Evolutionary conservation across 2,113 vertebrate genomes (phyloP), one percentile per base, ranked within the genome.

Genomic region (Phyllostomus hastatus): DNA sequence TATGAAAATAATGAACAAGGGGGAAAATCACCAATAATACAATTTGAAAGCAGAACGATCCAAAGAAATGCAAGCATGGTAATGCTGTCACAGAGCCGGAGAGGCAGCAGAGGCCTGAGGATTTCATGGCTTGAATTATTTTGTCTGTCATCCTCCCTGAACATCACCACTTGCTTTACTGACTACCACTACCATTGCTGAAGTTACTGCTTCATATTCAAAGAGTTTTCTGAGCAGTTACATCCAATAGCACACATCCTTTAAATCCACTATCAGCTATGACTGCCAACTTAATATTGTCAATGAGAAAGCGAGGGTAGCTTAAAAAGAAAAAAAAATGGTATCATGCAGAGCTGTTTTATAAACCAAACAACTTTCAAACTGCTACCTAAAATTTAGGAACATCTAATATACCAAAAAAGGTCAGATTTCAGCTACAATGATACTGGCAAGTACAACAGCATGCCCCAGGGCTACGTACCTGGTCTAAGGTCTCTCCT

Each of bases 401-500:
- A 80, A 50, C 31, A 78, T 20, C 82, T 22, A 6, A 66, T 31
- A n/a, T 38, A 81, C 10, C 38, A 26, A n/a, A 35, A 72, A 11
- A 24, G 61, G 61, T 33, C 33, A 9, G 26, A 43, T 10, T 50
- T 69, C 28, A 59, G 59, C n/a, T n/a, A 0, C 9, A 28, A 0
- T 0, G 31, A 38, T 28, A 2, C 0, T 0, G 9, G 26, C 38
- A 33, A 24, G 38, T 22, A 41, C 20, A 15, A 5, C 19, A 10
- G 26, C 0, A 1, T 2, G 31, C 31, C 16, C 12, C 2, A 0
- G 0, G 22, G 28, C 35, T 15, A 20, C 97, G 43, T 98, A 99
- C 99, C 99, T 99, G 98, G 69, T 99, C 99, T 38, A 99, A 88
- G 0, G 99, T 99, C 98, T 99, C 99, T 97, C 99, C 99, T 93